Evolutionary conservation across 2,113 vertebrate genomes (phyloP).

Genomic region (Paradoxurus hermaphroditus): DNA sequence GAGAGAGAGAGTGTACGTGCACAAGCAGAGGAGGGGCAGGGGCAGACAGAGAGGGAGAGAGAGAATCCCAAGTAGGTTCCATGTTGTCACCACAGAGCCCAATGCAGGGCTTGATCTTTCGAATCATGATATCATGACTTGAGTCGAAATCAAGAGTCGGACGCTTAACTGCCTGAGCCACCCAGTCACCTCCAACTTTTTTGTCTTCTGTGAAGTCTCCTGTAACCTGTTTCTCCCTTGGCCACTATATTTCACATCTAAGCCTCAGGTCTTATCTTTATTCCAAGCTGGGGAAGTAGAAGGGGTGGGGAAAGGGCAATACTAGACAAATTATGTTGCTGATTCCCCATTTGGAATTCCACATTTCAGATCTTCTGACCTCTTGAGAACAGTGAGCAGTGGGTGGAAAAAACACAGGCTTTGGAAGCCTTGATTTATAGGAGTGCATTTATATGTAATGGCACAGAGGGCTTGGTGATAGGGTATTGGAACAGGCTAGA

Average conservation of each 20-base stretch:
- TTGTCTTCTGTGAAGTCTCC: neutral
- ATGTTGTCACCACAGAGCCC: no score
- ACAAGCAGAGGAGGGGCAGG: no score
- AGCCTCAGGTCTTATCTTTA: neutral
- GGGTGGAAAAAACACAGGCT: neutral
- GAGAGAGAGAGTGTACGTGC: no score
- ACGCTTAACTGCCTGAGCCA: no score
- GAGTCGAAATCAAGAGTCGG: no score
- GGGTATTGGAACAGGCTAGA: neutral
- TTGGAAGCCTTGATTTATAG: neutral
- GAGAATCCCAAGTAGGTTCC: no score
- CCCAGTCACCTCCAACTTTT: neutral
- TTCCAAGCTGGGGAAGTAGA: neutral
- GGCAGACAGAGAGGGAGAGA: no score
- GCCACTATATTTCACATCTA: neutral
- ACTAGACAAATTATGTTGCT: neutral
- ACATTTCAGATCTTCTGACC: neutral
- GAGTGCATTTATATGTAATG: neutral
- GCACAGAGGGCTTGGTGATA: neutral
- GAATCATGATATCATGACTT: no score
- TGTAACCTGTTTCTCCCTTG: neutral
- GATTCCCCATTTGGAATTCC: slow-evolving; percentile 28
- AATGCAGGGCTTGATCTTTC: no score
- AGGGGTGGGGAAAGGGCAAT: neutral
- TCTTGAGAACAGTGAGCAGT: neutral